Base-by-base conservation (phyloP, 2,888 invertebrate species). In the Drosophila ustulata region DNA sequence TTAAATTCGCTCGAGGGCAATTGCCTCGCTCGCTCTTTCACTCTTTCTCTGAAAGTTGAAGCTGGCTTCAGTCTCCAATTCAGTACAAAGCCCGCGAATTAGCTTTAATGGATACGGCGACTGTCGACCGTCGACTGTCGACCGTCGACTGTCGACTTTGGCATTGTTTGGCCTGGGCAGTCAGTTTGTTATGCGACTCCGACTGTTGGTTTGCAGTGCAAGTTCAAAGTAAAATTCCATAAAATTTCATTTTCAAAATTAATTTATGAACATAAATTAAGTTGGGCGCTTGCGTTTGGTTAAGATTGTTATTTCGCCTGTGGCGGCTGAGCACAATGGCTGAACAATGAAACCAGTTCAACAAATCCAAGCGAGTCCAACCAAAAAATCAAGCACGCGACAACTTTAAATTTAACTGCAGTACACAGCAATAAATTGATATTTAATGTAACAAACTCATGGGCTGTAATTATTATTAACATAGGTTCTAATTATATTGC, bases 251-350 rank as follows among this genome's bases (percentile, higher is more conserved):
- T 88, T 81, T 81, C 73, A 50, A 72, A 83, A 80, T 78, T 88
- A 88, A 85, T 85, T 85, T 85, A 85, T 85, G 85, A 81, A 61
- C 89, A 85, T 88, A 87, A 88, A 85, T 89, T 85, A 84, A 83
- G 57, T 67, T 52, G 67, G 51, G 39, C 51, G 67, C 73, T 49
- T 50, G 39, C 51, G 67, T 71, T 49, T 56, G 51, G 56, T 66
- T 69, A 46, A 62, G 52, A 47, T 55, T 75, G 65, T 63, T 87
- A 32, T 58, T 67, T 65, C 25, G 57, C 59, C 66, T 53, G 13
- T 51, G 46, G 46, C 39, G 11, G 41, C 37, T n/a, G n/a, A n/a
- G 37, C 28, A 30, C 55, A 74, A 51, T 67, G 50, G 43, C 56
- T 65, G 69, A 41, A 57, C 73, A 71, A 67, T 67, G 68, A 47